phyloP scores from a whole-genome alignment of 2,113 vertebrate species.

The Leptosomus discolor region DNA sequence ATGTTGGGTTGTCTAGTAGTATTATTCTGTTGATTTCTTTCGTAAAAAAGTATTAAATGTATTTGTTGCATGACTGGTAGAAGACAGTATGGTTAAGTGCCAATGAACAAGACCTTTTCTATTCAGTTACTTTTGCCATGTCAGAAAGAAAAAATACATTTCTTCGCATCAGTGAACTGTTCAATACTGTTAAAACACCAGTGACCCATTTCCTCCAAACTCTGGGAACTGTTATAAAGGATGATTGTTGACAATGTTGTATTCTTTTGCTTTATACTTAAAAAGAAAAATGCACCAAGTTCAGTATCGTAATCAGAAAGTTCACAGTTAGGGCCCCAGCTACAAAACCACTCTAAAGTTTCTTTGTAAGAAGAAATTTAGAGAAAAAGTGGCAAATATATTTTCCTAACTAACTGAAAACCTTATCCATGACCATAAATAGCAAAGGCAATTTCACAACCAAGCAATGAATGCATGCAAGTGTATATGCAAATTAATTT shows the following conservation, averaged over 20 bases:
- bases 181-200: conserved; percentile 13
- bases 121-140: not conserved
- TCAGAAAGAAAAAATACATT: conserved; percentile 24
- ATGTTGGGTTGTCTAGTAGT: not conserved
- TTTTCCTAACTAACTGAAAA: not conserved
- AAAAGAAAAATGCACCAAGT: not conserved
- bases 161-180: not conserved
- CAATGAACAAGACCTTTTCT: conserved; percentile 17
- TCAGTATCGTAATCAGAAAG: not conserved
- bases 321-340: not conserved
- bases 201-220: conserved; percentile 14
- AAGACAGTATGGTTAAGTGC: conserved; percentile 16
- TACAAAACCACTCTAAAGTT: not conserved
- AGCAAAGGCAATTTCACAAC: not conserved
- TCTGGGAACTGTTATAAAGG: not conserved
- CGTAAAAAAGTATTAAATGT: not conserved
- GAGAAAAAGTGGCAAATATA: not conserved
- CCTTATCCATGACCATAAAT: not conserved
- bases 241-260: not conserved
- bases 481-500: not conserved
- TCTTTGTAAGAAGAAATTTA: not conserved
- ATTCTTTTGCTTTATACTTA: not conserved
- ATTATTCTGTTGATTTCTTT: not conserved
- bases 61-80: conserved; percentile 40
- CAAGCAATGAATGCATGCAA: not conserved